Evolutionary conservation across 2,888 invertebrate species (phyloP).

Genomic region (Argynnis bischoffii): DNA sequence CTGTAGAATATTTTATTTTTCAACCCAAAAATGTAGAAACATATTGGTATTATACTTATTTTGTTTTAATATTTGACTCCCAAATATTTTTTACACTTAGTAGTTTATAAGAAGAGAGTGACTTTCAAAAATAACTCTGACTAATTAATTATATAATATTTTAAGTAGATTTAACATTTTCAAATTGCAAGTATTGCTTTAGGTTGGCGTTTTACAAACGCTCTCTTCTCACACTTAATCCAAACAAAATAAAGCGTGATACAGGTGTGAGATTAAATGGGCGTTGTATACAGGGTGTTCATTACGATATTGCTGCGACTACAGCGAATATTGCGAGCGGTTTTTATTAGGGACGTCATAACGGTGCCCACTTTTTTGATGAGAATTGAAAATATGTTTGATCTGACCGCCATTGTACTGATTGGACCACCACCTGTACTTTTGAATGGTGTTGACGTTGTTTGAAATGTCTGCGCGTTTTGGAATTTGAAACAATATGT

Average conservation of each 20-base stretch:
- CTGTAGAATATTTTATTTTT: too few relatives aligned
- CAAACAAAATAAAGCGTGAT: conserved; percentile 63
- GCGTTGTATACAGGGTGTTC: conserved; percentile 78
- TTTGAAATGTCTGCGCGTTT: neutral
- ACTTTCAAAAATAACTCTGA: too few relatives aligned
- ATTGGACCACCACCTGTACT: conserved; percentile 46
- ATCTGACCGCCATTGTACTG: conserved; percentile 58
- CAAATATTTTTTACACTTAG: too few relatives aligned
- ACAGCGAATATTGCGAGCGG: conserved; percentile 72
- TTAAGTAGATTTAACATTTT: too few relatives aligned
- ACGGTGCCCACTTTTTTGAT: conserved; percentile 75
- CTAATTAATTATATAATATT: too few relatives aligned
- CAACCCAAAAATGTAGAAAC: too few relatives aligned
- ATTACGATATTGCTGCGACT: conserved; percentile 79
- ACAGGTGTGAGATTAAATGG: conserved; percentile 82
- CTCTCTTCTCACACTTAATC: conserved; percentile 38
- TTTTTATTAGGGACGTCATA: conserved; percentile 79
- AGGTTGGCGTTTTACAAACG: conserved; percentile 1
- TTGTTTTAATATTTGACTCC: too few relatives aligned
- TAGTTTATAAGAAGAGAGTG: too few relatives aligned
- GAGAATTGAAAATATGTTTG: conserved; percentile 80
- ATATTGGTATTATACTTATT: too few relatives aligned
- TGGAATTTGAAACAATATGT: neutral
- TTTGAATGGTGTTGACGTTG: conserved; percentile 11
- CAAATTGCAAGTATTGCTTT: too few relatives aligned